phyloP scores from a whole-genome alignment of 2,113 vertebrate genomes.

The Xerus inauris region DNA sequence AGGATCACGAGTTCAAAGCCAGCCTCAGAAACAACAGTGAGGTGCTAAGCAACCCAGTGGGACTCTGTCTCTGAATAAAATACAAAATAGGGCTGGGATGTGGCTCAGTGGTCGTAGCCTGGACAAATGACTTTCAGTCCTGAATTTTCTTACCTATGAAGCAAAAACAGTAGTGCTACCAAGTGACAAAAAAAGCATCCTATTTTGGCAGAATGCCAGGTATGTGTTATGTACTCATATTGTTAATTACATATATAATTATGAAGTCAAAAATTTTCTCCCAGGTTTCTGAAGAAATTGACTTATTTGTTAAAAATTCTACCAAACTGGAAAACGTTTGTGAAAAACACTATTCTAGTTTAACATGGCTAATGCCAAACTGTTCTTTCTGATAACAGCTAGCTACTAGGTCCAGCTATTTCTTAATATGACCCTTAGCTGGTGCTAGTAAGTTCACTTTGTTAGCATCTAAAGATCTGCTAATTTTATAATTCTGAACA shows the following conservation, averaged over 20 bases:
- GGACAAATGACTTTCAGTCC: background rate
- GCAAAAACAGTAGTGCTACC: background rate
- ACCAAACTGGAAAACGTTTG: background rate
- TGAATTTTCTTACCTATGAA: background rate
- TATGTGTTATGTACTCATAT: background rate
- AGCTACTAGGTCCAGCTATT: background rate
- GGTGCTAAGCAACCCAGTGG: no score
- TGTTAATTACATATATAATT: constrained; percentile 34
- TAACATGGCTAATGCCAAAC: background rate
- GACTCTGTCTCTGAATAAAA: no score
- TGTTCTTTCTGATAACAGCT: background rate
- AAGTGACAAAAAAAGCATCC: background rate
- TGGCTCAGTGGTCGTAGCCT: background rate
- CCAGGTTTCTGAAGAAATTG: background rate
- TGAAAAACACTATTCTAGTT: constrained; percentile 12
- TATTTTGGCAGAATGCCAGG: background rate
- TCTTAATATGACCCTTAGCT: background rate
- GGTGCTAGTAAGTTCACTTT: background rate
- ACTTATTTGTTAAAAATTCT: constrained; percentile 3
- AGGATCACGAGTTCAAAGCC: no score
- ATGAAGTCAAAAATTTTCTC: background rate
- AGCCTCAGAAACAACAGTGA: no score
- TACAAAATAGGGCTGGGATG: no score
- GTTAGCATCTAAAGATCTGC: background rate
- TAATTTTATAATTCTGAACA: background rate